A percentile compares a stretch with the other conserved stretches of the same genome.
These are phyloP conservation scores for Linnaemya vulpina DNA, from an alignment of 2,888 invertebrate species.

Conservation along the genomic window DNA sequence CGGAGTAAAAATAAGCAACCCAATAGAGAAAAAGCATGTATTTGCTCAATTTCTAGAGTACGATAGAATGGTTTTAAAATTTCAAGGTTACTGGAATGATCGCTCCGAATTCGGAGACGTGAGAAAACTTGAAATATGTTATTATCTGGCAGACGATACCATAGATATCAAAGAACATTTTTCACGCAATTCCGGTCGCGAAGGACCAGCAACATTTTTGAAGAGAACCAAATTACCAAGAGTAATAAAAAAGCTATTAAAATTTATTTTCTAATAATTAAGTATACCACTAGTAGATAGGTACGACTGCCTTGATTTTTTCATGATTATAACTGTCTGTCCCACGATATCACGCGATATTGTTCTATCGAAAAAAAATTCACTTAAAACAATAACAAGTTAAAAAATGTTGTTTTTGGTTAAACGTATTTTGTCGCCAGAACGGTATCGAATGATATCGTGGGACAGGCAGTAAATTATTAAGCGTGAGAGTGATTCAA, in stretches of 20 bases:
- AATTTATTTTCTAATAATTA: no score
- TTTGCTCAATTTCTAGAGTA: conserved; percentile 92
- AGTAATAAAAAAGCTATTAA: conserved; percentile 84
- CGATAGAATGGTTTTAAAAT: conserved; percentile 89
- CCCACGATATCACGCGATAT: background rate
- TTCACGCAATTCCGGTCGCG: conserved; percentile 87
- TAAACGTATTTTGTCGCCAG: no score
- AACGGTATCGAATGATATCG: no score
- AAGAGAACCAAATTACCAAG: conserved; percentile 91
- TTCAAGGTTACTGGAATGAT: conserved; percentile 96
- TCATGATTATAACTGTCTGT: background rate
- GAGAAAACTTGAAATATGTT: conserved; percentile 91
- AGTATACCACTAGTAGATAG: no score
- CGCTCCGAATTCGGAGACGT: conserved; percentile 90
- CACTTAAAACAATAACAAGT: no score
- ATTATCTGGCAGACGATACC: conserved; percentile 93
- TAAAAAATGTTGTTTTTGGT: no score
- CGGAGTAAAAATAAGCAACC: conserved; percentile 73
- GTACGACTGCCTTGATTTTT: no score
- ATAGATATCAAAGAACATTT: conserved; percentile 92
- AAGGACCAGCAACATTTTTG: conserved; percentile 89
- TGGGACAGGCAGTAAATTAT: no score
- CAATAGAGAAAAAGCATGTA: conserved; percentile 85
- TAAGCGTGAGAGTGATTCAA: no score
- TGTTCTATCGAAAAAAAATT: no score